Base-by-base conservation (phyloP, 1,140 invertebrate genomes). In the Drosophila pruinosa region DNA sequence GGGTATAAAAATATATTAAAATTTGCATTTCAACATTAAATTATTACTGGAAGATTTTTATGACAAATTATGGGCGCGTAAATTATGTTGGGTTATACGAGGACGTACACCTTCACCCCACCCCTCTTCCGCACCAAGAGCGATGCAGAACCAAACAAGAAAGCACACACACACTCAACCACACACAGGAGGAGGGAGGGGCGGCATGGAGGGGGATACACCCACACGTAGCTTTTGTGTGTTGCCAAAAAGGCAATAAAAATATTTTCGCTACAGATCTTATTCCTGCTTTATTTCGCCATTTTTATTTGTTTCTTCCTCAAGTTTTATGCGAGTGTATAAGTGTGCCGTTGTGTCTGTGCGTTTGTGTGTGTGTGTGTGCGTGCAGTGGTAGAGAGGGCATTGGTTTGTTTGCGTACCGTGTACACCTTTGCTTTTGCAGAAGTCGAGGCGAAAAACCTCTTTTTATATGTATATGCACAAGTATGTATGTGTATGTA, bases 31-130 rank as follows among this genome's bases (percentile, higher is more conserved):
- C 82, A 88, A 88, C 82, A 88, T 88, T 82, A 88, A 88, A 88
- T 88, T 88, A 88, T 89, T 89, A 76, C 68, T 56, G 57, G 54
- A 85, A 89, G 86, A 89, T 89, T 89, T 89, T 89, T 89, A 89
- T 89, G 86, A 89, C 86, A 89, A 89, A 89, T 89, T 89, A 89
- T 89, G 86, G 78, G 62, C 68, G 86, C 86, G 85, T 89, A 89
- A 89, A 89, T 89, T 89, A 89, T 86, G 75, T 57, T 68, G 61
- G 72, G 53, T 73, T 72, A 56, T 62, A 43, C 22, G 36, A 58
- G 4, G 21, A 34, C 43, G 21, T 28, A 48, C 24, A 48, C n/a
- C 45, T 15, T 28, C 45, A 6, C 43, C 43, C 2, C 43, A 45
- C 4, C 21, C n/a, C 21, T 1, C 19, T 22, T 10, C 7, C 21